These are phyloP conservation scores for Thymallus thymallus DNA, from an alignment of 2,113 vertebrate genomes.

Conservation along the genomic window DNA sequence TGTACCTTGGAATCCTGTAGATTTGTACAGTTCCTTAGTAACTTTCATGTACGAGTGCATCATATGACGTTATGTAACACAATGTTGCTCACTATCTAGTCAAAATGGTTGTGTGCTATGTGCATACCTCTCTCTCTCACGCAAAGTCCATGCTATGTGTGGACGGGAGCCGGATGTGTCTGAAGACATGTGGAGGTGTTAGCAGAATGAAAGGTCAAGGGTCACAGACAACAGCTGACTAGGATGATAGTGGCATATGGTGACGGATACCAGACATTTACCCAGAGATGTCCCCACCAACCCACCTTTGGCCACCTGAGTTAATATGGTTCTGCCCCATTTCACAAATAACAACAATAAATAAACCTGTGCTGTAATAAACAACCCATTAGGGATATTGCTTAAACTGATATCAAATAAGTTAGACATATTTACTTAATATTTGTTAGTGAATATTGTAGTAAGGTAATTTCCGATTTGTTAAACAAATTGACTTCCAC, in stretches of 20 bases:
- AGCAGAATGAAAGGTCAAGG: neutral
- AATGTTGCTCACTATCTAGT: constrained; percentile 20
- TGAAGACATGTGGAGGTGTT: neutral
- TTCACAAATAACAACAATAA: neutral
- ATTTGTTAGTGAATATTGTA: neutral
- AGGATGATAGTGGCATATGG: neutral
- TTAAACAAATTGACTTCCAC: neutral
- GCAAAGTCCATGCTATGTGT: neutral
- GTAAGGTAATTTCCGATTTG: neutral
- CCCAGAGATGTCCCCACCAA: neutral
- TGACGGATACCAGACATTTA: neutral
- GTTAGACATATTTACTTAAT: neutral
- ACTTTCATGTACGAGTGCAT: neutral
- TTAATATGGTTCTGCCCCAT: neutral
- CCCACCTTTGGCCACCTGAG: constrained; percentile 1
- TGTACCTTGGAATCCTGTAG: neutral
- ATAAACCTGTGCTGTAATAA: no score
- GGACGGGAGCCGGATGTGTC: neutral
- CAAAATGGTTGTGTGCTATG: neutral
- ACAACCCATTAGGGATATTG: neutral
- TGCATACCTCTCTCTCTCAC: neutral
- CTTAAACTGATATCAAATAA: neutral
- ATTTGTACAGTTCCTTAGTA: no score
- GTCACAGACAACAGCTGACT: neutral
- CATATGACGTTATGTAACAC: constrained; percentile 3